Conservation (phyloP, 2,797 vertebrate genomes). For the Enteromius thamalakanensis region DNA sequence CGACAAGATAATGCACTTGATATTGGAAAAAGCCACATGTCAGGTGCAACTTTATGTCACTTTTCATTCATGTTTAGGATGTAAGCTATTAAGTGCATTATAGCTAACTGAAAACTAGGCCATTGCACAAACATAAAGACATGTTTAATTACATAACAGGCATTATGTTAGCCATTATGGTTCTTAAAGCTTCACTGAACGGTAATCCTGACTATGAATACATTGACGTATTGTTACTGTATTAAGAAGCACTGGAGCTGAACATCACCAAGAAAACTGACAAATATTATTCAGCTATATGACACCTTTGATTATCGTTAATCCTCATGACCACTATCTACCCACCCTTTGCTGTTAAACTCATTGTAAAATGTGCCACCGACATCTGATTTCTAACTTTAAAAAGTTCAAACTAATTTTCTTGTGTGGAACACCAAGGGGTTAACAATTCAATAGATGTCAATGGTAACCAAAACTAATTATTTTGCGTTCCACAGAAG, state of each 20-base stretch:
- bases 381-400: neutral
- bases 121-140: constrained; percentile 32
- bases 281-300: constrained; percentile 3
- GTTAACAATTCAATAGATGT: neutral
- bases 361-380: neutral
- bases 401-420: neutral
- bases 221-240: constrained; percentile 8
- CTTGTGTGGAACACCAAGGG: neutral
- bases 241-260: constrained; percentile 1
- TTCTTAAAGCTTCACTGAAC: constrained; percentile 1
- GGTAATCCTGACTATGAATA: neutral
- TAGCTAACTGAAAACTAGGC: constrained; percentile 1
- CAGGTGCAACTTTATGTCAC: neutral
- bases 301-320: neutral
- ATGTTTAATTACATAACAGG: constrained; percentile 9
- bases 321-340: neutral
- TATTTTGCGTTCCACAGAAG: neutral
- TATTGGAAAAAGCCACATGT: neutral
- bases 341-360: neutral
- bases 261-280: neutral
- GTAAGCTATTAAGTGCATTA: neutral
- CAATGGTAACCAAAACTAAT: neutral
- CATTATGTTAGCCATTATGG: neutral
- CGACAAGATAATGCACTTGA: neutral
- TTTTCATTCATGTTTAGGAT: neutral